Conservation (phyloP, 2,888 invertebrate species). For the Megamerina dolium region DNA sequence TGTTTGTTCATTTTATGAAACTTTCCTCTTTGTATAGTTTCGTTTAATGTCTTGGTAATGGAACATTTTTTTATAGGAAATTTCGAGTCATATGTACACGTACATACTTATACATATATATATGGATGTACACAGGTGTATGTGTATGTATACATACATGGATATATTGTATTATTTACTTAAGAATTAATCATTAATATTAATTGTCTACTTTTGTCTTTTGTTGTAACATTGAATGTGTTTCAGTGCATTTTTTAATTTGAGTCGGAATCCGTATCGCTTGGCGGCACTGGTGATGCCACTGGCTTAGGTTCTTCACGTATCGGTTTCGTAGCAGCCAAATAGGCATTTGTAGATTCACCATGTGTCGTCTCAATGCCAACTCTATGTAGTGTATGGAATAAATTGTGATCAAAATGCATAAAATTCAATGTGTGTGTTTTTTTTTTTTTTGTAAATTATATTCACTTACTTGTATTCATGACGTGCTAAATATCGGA, state of each 20-base stretch:
- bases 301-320: slow-evolving; percentile 47
- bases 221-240: not conserved
- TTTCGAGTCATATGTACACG: too few species aligned
- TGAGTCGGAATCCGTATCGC: slow-evolving; percentile 55
- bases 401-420: too few species aligned
- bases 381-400: too few species aligned
- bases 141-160: not conserved
- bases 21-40: too few species aligned
- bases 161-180: not conserved
- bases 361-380: slow-evolving; percentile 84
- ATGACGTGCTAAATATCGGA: slow-evolving; percentile 90
- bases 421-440: not conserved
- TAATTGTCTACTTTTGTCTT: slow-evolving; percentile 5
- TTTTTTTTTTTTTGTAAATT: not conserved
- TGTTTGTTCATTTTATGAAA: slow-evolving; percentile 1
- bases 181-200: slow-evolving; percentile 12
- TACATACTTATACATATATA: too few species aligned
- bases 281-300: slow-evolving; percentile 49
- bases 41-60: too few species aligned
- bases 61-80: too few species aligned
- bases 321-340: slow-evolving; percentile 56
- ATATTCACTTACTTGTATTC: slow-evolving; percentile 71
- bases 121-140: too few species aligned
- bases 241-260: slow-evolving; percentile 45
- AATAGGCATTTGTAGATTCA: slow-evolving; percentile 63